A percentile compares a stretch with the other conserved stretches of the same genome.
phyloP scores from a whole-genome alignment of 2,113 vertebrate genomes.

The Acanthisitta chloris region DNA sequence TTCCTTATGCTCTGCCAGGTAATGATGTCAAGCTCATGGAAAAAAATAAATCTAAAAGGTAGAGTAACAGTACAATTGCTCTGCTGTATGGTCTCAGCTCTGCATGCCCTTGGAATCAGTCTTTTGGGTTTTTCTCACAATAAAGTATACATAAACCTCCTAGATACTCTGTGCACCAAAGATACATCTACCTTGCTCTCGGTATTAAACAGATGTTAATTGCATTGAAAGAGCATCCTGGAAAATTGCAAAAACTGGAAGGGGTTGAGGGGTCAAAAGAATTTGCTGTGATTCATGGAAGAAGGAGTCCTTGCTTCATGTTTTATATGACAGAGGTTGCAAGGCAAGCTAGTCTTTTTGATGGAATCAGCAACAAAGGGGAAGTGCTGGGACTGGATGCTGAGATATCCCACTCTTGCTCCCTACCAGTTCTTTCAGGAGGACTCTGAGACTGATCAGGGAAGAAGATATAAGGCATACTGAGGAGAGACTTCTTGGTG shows the following conservation, averaged over 20 bases:
- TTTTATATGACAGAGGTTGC: not conserved
- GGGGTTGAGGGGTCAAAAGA: not conserved
- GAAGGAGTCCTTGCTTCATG: not conserved
- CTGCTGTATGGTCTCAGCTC: not conserved
- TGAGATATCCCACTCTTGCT: not conserved
- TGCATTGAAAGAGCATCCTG: not conserved
- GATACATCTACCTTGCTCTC: not conserved
- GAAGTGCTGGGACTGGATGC: not conserved
- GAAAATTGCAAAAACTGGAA: not conserved
- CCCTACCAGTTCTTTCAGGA: not conserved
- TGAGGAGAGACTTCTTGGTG: not conserved
- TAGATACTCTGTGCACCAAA: not conserved
- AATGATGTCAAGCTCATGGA: not conserved
- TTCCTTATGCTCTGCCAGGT: not conserved
- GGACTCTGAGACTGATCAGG: not conserved
- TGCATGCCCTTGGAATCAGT: not conserved
- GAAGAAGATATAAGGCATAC: not conserved
- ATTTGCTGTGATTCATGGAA: not conserved
- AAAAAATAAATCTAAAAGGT: not conserved
- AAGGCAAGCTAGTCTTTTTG: not conserved
- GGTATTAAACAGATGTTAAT: not conserved
- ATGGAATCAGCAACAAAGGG: not conserved
- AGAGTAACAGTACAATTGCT: not conserved
- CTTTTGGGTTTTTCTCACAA: not conserved
- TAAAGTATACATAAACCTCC: not conserved